phyloP scores from a whole-genome alignment of 2,797 vertebrate species.

The Potorous gilbertii region DNA sequence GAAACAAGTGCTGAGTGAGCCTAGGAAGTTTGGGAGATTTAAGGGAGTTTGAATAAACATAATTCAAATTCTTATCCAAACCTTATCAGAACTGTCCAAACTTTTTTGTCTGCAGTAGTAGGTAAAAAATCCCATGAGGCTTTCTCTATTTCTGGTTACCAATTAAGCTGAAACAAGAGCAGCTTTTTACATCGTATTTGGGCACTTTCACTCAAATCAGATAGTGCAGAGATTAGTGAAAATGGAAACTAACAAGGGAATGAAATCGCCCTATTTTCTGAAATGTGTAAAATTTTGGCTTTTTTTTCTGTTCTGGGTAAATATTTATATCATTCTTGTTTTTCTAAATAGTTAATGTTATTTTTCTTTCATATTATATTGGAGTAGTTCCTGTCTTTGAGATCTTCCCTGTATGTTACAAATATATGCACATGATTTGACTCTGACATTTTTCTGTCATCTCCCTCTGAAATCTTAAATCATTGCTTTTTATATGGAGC shows the following conservation, averaged over 20 bases:
- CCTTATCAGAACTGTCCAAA: slow-evolving; percentile 21
- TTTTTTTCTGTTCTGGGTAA: slow-evolving; percentile 39
- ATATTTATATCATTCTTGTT: slow-evolving; percentile 35
- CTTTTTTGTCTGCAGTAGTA: slow-evolving; percentile 30
- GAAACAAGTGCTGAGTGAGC: slow-evolving; percentile 7
- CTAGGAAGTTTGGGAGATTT: slow-evolving; percentile 38
- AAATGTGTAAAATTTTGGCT: neutral
- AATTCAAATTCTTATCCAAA: slow-evolving; percentile 53
- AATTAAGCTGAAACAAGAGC: slow-evolving; percentile 56
- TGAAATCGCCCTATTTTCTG: slow-evolving; percentile 27
- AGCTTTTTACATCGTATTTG: slow-evolving; percentile 35
- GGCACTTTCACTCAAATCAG: slow-evolving; percentile 39
- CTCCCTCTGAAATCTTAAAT: slow-evolving; percentile 47
- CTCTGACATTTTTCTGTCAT: slow-evolving; percentile 55
- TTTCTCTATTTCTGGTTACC: slow-evolving; percentile 56
- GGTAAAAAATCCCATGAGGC: slow-evolving; percentile 35
- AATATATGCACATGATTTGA: slow-evolving; percentile 48
- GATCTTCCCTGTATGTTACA: slow-evolving; percentile 1
- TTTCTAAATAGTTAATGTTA: slow-evolving; percentile 40
- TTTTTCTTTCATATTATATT: slow-evolving; percentile 57
- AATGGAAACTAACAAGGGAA: slow-evolving; percentile 44
- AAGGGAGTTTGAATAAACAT: slow-evolving; percentile 54
- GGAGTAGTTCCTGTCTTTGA: slow-evolving; percentile 12
- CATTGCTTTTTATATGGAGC: slow-evolving; percentile 60
- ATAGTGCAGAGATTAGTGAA: slow-evolving; percentile 56